Evolutionary conservation across 2,113 vertebrate species (phyloP), one percentile per base, ranked within the genome.

Genomic region (Odocoileus virginianus): DNA sequence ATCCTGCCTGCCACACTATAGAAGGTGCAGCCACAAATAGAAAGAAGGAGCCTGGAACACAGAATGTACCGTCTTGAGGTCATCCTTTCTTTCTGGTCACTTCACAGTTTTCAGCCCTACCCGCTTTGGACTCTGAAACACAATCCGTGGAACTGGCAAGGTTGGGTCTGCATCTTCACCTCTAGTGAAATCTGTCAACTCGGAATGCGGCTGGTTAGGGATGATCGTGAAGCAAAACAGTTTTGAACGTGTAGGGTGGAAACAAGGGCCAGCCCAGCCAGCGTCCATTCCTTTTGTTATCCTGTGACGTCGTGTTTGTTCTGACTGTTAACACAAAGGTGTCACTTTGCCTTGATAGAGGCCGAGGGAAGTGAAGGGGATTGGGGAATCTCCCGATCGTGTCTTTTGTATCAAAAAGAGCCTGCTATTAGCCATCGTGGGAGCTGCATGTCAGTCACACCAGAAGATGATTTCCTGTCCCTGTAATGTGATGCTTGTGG

Each of bases 321-420:
- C 55, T 78, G 74, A 82, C 85, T n/a, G 92, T 83, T 64, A 89
- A 58, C 92, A 47, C 50, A 58, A 67, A 40, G 2, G 27, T 61
- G 55, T 71, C 94, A 93, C 91, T 88, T 15, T 76, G 55, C 87
- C 86, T 84, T 64, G 91, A 45, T 86, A 47, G 45, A 76, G 33
- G 61, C 14, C 30, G 64, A 89, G 25, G 50, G 88, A 79, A 45
- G 60, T 28, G 43, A 94, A 81, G 36, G 23, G 27, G 55, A 91
- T 1, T 36, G 52, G 81, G 85, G 88, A 92, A 52, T 78, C 90
- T 92, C 71, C 81, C 27, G 30, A 47, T 50, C 76, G 40, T 71
- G 28, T 95, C 64, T 96, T 91, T 88, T 86, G 55, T 93, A 83
- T 79, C 82, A 79, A 60, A 87, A 97, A 67, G 54, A 64, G 33